Percentiles rank a stretch among this genome's conserved stretches.
phyloP scores from a whole-genome alignment of 2,113 vertebrate species.

The Hiodon tergisus region DNA sequence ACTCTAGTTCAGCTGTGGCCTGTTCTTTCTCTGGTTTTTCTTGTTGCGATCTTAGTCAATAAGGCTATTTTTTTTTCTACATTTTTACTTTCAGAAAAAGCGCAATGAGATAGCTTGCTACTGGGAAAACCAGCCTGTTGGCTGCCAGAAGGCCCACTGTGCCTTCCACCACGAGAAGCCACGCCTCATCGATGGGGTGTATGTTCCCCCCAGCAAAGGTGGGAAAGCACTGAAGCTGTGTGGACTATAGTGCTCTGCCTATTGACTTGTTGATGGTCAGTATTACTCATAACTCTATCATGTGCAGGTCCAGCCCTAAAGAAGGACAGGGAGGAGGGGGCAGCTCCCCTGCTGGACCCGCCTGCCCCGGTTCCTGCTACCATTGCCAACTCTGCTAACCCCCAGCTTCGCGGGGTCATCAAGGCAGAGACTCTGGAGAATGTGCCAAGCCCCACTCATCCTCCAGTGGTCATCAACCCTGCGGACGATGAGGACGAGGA shows the following conservation, averaged over 20 bases:
- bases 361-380: constrained; percentile 49
- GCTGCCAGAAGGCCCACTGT: constrained; percentile 91
- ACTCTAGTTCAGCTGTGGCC: background rate
- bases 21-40: background rate
- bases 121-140: constrained; percentile 88
- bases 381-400: constrained; percentile 65
- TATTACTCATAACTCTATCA: background rate
- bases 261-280: background rate
- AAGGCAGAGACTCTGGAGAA: constrained; percentile 84
- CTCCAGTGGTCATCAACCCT: constrained; percentile 92
- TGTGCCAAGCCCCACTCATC: constrained; percentile 91
- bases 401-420: constrained; percentile 81
- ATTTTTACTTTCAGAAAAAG: constrained; percentile 71
- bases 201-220: constrained; percentile 81
- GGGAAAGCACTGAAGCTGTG: constrained; percentile 28
- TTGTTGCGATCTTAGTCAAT: background rate
- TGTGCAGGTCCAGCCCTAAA: constrained; percentile 48
- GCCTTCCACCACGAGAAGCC: constrained; percentile 85
- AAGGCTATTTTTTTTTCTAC: background rate
- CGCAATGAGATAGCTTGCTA: constrained; percentile 87
- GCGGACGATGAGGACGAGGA: constrained; percentile 92
- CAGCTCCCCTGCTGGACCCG: constrained; percentile 51
- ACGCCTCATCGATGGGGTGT: constrained; percentile 75
- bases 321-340: constrained; percentile 67
- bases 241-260: background rate